A percentile compares a stretch with the other conserved stretches of the same genome.
phyloP scores from a whole-genome alignment of 2,113 vertebrate species.

The Crypturellus undulatus region DNA sequence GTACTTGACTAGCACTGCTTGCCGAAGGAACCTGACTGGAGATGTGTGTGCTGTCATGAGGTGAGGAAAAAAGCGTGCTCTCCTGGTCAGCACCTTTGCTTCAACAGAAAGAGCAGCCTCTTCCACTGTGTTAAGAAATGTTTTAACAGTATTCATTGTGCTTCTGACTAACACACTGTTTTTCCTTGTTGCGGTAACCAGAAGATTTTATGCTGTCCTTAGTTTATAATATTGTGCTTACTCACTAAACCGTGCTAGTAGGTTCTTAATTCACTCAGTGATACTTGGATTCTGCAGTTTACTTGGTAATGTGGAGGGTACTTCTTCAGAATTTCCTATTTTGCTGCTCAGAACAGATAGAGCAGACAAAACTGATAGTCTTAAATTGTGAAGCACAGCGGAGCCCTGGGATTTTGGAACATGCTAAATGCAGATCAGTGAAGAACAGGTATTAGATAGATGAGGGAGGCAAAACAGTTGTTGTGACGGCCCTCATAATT shows the following conservation, averaged over 20 bases:
- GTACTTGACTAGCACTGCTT: constrained; percentile 97
- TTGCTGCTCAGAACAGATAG: neutral
- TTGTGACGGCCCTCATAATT: neutral
- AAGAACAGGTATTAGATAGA: neutral
- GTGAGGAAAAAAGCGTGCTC: constrained; percentile 54
- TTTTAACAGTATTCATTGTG: fast-evolving
- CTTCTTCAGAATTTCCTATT: neutral
- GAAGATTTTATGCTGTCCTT: neutral
- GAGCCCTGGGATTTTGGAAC: neutral
- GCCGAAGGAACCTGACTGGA: constrained; percentile 93
- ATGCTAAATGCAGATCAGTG: too few species aligned
- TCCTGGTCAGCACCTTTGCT: too few species aligned
- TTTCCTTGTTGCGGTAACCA: neutral
- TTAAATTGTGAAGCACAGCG: neutral
- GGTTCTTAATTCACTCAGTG: neutral
- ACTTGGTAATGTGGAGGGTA: neutral
- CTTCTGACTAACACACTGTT: neutral
- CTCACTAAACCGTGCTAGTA: neutral
- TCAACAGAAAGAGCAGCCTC: neutral
- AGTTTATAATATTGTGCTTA: neutral
- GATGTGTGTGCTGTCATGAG: constrained; percentile 98
- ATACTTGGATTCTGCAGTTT: neutral
- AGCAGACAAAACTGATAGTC: too few species aligned
- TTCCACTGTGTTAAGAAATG: fast-evolving
- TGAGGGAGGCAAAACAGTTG: neutral